Percentiles rank a stretch among this genome's conserved stretches.
These are phyloP conservation scores for Phrynosoma platyrhinos DNA, from an alignment of 2,113 vertebrate genomes.

Conservation along the genomic window DNA sequence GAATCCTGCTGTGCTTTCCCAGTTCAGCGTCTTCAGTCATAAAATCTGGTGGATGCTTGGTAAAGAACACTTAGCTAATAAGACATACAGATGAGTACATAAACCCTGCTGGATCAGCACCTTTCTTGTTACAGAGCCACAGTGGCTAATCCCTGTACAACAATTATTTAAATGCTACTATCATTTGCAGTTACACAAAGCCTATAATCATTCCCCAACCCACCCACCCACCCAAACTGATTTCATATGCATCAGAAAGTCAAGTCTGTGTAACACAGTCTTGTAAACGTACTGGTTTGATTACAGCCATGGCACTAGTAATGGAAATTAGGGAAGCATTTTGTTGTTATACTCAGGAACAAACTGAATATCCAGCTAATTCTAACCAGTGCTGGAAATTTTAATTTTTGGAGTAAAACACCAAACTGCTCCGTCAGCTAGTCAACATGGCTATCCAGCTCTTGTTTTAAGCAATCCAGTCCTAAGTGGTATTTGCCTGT, in stretches of 20 bases:
- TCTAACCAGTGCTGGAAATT: neutral
- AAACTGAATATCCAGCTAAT: neutral
- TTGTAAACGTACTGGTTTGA: neutral
- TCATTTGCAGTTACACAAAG: neutral
- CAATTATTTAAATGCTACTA: neutral
- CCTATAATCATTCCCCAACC: neutral
- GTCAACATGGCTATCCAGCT: neutral
- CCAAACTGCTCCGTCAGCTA: neutral
- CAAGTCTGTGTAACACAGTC: neutral
- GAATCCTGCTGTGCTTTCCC: neutral
- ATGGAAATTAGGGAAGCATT: neutral
- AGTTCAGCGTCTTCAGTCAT: neutral
- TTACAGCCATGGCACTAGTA: neutral
- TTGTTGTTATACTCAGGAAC: neutral
- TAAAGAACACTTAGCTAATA: slow-evolving; percentile 11
- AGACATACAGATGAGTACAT: neutral
- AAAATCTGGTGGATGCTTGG: neutral
- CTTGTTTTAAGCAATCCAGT: neutral
- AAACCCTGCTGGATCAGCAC: neutral
- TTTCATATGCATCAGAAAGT: neutral
- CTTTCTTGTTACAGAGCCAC: slow-evolving; percentile 19
- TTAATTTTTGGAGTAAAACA: neutral
- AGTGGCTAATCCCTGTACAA: neutral
- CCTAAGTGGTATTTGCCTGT: neutral
- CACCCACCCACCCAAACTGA: neutral